Conservation (phyloP, 2,113 vertebrate genomes). For the Bubo scandiacus region DNA sequence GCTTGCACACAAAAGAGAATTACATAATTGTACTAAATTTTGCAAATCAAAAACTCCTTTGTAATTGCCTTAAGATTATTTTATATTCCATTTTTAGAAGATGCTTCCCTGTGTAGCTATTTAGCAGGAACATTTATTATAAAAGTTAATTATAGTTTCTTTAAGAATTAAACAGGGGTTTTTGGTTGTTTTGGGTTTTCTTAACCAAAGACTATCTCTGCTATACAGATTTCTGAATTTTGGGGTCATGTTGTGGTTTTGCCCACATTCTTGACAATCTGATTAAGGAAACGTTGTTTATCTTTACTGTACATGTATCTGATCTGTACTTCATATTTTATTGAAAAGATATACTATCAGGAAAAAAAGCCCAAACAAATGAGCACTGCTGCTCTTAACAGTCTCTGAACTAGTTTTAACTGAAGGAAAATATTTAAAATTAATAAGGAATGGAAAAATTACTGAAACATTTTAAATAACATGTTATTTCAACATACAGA, state of each 20-base stretch:
- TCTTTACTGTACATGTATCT: not conserved
- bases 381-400: not conserved
- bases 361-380: not conserved
- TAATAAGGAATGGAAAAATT: not conserved
- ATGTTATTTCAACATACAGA: not conserved
- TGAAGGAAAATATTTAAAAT: not conserved
- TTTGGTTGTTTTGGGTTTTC: not conserved
- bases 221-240: not conserved
- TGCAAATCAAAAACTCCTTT: slow-evolving; percentile 46
- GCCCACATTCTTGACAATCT: not conserved
- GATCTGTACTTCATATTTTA: not conserved
- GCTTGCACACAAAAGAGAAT: slow-evolving; percentile 61
- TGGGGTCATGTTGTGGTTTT: not conserved
- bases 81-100: slow-evolving; percentile 28
- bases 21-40: slow-evolving; percentile 51
- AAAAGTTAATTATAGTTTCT: slow-evolving; percentile 45
- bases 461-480: not conserved
- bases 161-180: not conserved
- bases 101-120: slow-evolving; percentile 19
- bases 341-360: not conserved
- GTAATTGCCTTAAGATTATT: slow-evolving; percentile 55
- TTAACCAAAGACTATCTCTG: not conserved
- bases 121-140: slow-evolving; percentile 44
- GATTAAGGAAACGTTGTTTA: not conserved
- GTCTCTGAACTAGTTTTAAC: not conserved